Percentiles rank a stretch among this genome's conserved stretches.
Conservation (phyloP, 2,888 invertebrate genomes). For the Itoplectis maculator region DNA sequence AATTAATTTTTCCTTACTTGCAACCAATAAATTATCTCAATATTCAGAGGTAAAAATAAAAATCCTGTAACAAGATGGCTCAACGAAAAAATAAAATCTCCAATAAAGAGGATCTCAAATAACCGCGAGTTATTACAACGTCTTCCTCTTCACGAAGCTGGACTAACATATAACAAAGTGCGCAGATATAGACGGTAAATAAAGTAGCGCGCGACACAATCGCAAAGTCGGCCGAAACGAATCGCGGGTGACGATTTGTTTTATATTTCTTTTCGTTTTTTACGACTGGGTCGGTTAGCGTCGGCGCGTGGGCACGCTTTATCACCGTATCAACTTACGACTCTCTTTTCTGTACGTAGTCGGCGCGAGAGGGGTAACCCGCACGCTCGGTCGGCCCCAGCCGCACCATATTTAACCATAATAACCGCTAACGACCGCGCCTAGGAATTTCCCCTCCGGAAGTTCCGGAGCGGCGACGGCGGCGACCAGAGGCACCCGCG, state of each 20-base stretch:
- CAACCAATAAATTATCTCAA: too few relatives aligned
- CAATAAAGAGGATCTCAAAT: background rate
- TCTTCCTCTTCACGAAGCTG: too few relatives aligned
- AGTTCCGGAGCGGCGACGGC: conserved; percentile 74
- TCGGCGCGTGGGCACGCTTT: conserved; percentile 44
- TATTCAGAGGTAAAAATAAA: too few relatives aligned
- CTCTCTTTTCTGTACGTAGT: conserved; percentile 29
- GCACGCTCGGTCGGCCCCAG: conserved; percentile 49
- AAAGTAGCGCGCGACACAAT: conserved; percentile 42
- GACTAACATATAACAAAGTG: conserved; percentile 49
- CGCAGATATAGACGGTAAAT: conserved; percentile 25
- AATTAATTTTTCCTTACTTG: too few relatives aligned
- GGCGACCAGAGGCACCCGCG: too few relatives aligned
- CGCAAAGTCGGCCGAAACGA: conserved; percentile 56
- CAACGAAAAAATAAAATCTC: background rate
- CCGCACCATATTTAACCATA: conserved; percentile 78
- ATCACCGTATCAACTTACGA: conserved; percentile 64
- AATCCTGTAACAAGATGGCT: too few relatives aligned
- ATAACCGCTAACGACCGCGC: conserved; percentile 78
- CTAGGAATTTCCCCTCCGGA: conserved; percentile 74
- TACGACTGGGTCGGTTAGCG: conserved; percentile 33
- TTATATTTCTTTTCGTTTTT: conserved; percentile 11
- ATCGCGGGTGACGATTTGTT: conserved; percentile 12
- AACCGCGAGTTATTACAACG: conserved; percentile 1
- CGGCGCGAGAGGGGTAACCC: conserved; percentile 2